Conservation (phyloP, 2,888 invertebrate species). For the Xylota segnis region DNA sequence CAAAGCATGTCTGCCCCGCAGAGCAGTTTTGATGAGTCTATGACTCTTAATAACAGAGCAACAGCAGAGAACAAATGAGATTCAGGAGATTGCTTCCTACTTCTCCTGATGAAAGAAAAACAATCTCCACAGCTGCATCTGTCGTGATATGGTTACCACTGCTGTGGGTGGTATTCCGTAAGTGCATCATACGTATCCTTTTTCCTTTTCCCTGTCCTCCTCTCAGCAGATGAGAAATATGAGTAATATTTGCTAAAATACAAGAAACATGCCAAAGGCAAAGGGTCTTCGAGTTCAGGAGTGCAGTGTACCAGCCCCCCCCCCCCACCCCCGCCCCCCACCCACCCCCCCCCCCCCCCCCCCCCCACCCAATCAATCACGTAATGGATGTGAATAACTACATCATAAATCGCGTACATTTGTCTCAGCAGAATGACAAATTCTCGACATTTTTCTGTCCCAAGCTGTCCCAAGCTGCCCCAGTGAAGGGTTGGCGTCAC, state of each 20-base stretch:
- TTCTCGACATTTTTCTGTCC: constrained; percentile 6
- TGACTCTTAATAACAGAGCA: constrained; percentile 30
- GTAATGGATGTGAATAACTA: not conserved
- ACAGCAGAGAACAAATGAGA: constrained; percentile 49
- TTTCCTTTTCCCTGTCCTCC: not conserved
- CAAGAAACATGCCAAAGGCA: constrained; percentile 15
- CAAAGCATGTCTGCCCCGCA: not conserved
- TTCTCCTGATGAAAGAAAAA: constrained; percentile 63
- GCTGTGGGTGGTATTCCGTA: constrained; percentile 18
- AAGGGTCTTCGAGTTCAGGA: constrained; percentile 2
- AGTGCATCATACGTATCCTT: constrained; percentile 9
- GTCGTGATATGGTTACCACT: constrained; percentile 50
- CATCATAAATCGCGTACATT: constrained; percentile 1
- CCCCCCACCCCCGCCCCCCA: too few relatives aligned
- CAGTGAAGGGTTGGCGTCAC: not conserved
- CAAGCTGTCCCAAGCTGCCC: too few relatives aligned
- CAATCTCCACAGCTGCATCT: constrained; percentile 63
- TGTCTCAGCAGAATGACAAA: constrained; percentile 10
- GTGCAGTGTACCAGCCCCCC: too few relatives aligned
- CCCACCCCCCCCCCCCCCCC: too few relatives aligned
- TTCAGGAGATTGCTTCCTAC: constrained; percentile 39
- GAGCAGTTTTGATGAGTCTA: constrained; percentile 9
- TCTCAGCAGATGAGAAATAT: constrained; percentile 3
- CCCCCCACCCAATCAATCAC: constrained; percentile 17
- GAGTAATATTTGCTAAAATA: constrained; percentile 18